Conservation (phyloP, 2,797 vertebrate genomes). For the Peromyscus eremicus region DNA sequence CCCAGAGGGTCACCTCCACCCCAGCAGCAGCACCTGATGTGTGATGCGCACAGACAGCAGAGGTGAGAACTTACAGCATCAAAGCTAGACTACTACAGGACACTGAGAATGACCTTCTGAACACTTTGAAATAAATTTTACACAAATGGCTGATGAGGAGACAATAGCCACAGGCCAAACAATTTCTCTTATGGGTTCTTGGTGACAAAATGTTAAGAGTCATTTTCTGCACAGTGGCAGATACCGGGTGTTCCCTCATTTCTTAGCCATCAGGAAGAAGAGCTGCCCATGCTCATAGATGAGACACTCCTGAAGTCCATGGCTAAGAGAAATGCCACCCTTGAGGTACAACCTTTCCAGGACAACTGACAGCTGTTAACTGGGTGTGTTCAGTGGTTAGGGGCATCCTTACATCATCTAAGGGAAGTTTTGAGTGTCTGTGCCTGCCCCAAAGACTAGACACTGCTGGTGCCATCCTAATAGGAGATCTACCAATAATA, state of each 20-base stretch:
- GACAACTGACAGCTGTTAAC: not conserved
- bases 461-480: too few relatives aligned
- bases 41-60: not conserved
- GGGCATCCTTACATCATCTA: not conserved
- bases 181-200: not conserved
- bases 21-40: too few relatives aligned
- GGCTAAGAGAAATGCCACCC: too few relatives aligned
- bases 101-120: not conserved
- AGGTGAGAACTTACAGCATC: not conserved
- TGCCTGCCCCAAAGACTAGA: not conserved
- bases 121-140: not conserved
- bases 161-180: too few relatives aligned
- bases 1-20: not conserved
- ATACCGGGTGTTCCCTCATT: too few relatives aligned
- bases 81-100: too few relatives aligned
- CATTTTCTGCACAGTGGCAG: too few relatives aligned
- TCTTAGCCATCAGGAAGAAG: too few relatives aligned
- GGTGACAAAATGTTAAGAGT: not conserved
- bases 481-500: not conserved
- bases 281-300: not conserved
- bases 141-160: not conserved
- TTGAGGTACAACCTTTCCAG: too few relatives aligned
- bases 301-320: not conserved
- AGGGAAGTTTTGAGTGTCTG: not conserved
- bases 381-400: not conserved